A percentile compares a stretch with the other conserved stretches of the same genome.
These are phyloP conservation scores for Spisula subtruncata DNA, from an alignment of 2,888 invertebrate species.

Conservation along the genomic window DNA sequence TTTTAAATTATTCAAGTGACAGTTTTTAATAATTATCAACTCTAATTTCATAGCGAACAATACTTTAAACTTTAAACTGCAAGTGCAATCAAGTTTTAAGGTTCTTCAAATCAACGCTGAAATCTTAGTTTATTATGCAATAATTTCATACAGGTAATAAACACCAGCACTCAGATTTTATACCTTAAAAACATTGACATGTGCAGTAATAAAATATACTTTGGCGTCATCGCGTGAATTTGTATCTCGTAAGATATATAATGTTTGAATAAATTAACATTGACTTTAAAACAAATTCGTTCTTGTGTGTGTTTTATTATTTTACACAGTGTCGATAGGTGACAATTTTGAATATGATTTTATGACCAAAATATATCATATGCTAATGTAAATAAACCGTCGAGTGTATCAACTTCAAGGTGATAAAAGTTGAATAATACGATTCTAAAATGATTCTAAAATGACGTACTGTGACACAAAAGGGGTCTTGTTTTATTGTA, in stretches of 20 bases:
- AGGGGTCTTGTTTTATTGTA: conserved; percentile 18
- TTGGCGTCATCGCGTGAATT: conserved; percentile 4
- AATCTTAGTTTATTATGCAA: too few species aligned
- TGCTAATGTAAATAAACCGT: conserved; percentile 19
- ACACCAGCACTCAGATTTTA: background rate
- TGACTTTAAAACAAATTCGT: background rate
- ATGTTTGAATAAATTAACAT: conserved; percentile 20
- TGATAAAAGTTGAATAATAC: conserved; percentile 26
- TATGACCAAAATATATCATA: conserved; percentile 27
- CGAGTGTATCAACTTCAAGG: background rate
- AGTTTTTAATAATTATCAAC: too few species aligned
- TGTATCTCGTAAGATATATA: background rate
- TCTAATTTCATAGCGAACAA: too few species aligned
- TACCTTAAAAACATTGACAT: background rate
- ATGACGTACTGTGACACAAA: background rate
- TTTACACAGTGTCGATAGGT: conserved; percentile 25
- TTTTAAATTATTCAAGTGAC: too few species aligned
- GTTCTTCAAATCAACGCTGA: too few species aligned
- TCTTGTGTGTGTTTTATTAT: conserved; percentile 11
- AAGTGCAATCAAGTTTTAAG: too few species aligned
- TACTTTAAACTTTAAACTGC: too few species aligned
- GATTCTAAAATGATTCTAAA: background rate
- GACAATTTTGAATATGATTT: conserved; percentile 9
- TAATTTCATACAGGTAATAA: too few species aligned
- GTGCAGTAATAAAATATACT: background rate